Evolutionary conservation across 2,888 invertebrate species (phyloP).

Genomic region (Nephrotoma flavescens): DNA sequence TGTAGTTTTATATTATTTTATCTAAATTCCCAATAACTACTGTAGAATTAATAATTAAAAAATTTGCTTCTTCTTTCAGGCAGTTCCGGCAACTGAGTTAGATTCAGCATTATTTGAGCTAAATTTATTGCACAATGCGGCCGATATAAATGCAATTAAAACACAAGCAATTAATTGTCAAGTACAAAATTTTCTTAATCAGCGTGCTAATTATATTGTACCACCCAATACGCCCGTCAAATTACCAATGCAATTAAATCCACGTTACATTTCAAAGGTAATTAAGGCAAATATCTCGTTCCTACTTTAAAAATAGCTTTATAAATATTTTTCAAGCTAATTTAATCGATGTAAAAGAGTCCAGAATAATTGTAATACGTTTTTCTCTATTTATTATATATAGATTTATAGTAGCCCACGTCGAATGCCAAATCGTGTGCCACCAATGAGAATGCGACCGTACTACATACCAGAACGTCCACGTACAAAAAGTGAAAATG

Average conservation of each 20-base stretch:
- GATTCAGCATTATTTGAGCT: not conserved
- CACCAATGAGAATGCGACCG: slow-evolving; percentile 28
- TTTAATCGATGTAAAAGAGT: not conserved
- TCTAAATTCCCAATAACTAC: no score
- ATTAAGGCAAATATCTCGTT: not conserved
- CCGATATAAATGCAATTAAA: not conserved
- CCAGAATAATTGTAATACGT: not conserved
- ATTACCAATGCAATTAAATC: slow-evolving; percentile 37
- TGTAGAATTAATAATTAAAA: not conserved
- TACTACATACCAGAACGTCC: slow-evolving; percentile 41
- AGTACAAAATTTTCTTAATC: not conserved
- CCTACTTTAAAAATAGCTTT: not conserved
- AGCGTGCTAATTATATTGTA: not conserved
- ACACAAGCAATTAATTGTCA: not conserved
- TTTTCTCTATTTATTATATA: not conserved
- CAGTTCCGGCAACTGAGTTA: not conserved
- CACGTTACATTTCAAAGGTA: slow-evolving; percentile 45
- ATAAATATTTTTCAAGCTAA: not conserved
- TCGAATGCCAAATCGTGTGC: slow-evolving; percentile 26
- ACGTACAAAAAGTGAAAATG: slow-evolving; percentile 47
- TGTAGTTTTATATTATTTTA: no score
- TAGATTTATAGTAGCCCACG: slow-evolving; percentile 6
- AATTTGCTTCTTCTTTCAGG: not conserved
- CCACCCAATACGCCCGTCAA: slow-evolving; percentile 2
- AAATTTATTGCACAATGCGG: not conserved